Base-by-base conservation (phyloP, 2,888 invertebrate genomes). In the Calliphora vomitoria region DNA sequence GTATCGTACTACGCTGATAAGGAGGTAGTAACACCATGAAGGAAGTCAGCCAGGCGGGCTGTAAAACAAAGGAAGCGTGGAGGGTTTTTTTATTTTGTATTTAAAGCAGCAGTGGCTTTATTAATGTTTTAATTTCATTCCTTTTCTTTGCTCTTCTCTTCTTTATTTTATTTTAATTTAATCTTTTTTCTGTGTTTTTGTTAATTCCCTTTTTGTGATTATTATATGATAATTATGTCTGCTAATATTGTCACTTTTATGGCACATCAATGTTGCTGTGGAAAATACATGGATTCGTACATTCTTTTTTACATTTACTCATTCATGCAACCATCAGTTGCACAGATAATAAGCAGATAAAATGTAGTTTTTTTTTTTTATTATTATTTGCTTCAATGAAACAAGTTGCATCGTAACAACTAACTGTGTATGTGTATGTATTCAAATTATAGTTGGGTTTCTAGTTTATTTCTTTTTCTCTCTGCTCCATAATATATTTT, bases 161-260 rank as follows among this genome's bases (percentile, higher is more conserved):
- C 5, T 31, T 31, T 31, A 31, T 47, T 60, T 69, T 60, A 44
- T 76, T 20, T 31, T 50, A n/a, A 31, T 31, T 13, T 69, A 47
- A 50, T 50, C 1, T 55, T 78, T 82, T 78, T 66, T 62, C 47
- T 66, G 69, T 66, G 69, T 79, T 78, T 82, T 82, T 86, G 85
- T 83, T 78, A 64, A 81, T 81, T 80, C 75, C 83, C 71, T 76
- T 86, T 76, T 86, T 66, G 74, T 78, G 64, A 85, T 85, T 82
- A 74, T 85, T 58, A 85, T 82, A 85, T 82, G 74, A 85, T 87
- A 87, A 87, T 87, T 87, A 87, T 82, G 69, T 85, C 79, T 87
- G 87, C 82, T 87, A 85, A 87, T 85, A 85, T 87, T 87, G 87
- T 87, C 87, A 79, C 82, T 85, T 85, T 85, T 81, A 85, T 85